Percentiles rank a stretch among this genome's conserved stretches.
These are phyloP conservation scores for Zaprionus lachaisei DNA, from an alignment of 1,140 invertebrate genomes.

Conservation along the genomic window DNA sequence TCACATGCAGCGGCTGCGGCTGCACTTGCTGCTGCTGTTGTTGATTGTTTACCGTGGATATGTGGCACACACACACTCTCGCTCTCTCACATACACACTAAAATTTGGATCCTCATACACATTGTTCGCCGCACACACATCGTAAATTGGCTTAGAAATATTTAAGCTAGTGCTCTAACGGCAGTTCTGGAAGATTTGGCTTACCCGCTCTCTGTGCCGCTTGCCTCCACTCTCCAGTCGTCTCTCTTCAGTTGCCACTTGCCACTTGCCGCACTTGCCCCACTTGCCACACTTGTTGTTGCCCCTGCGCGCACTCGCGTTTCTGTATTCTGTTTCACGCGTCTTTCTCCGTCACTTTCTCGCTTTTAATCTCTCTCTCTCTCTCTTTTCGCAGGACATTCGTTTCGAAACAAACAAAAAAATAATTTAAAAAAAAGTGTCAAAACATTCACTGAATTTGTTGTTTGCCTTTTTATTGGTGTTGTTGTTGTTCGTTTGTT, in stretches of 20 bases:
- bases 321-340: slow-evolving; percentile 16
- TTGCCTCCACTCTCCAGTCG: not conserved
- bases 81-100: not conserved
- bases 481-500: not conserved
- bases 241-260: not conserved
- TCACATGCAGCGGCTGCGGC: slow-evolving; percentile 16
- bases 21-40: slow-evolving; percentile 25
- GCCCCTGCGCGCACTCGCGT: slow-evolving; percentile 29
- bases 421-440: slow-evolving; percentile 17
- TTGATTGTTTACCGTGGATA: slow-evolving; percentile 2
- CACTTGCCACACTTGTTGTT: slow-evolving; percentile 7
- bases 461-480: not conserved
- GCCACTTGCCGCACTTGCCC: not conserved
- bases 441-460: slow-evolving; percentile 14
- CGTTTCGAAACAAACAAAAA: not conserved
- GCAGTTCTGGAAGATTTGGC: slow-evolving; percentile 39
- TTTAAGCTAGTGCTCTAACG: slow-evolving; percentile 21
- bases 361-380: not conserved
- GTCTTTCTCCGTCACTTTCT: not conserved
- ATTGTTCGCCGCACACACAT: slow-evolving; percentile 24
- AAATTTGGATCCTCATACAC: slow-evolving; percentile 30
- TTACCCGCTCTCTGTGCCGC: slow-evolving; percentile 28
- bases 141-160: slow-evolving; percentile 34
- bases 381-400: slow-evolving; percentile 8
- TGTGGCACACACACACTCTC: slow-evolving; percentile 29